Conservation (phyloP, 2,888 invertebrate genomes). For the Hemaris fuciformis region DNA sequence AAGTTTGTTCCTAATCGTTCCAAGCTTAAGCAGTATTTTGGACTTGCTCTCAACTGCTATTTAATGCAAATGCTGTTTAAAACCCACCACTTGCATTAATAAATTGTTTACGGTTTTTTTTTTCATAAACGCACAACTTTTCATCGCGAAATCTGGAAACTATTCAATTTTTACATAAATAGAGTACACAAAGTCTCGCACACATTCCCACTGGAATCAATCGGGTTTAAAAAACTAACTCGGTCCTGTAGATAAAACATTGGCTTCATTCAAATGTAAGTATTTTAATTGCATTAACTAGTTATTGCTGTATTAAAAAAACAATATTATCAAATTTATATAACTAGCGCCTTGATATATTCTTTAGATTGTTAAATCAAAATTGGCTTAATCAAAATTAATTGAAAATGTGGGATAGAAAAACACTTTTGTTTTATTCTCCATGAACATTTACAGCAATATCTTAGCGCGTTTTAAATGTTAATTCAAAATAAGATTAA, state of each 20-base stretch:
- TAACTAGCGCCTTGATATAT: no score
- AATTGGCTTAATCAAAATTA: neutral
- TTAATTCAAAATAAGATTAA: slow-evolving; percentile 62
- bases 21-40: slow-evolving; percentile 27
- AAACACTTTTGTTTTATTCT: neutral
- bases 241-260: no score
- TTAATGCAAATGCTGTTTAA: slow-evolving; percentile 39
- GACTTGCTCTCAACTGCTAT: slow-evolving; percentile 26
- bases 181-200: no score
- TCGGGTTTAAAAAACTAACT: no score
- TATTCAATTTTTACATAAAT: no score
- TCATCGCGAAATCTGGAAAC: neutral
- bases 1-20: slow-evolving; percentile 34
- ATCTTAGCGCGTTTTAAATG: slow-evolving; percentile 45
- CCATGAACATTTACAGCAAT: slow-evolving; percentile 21
- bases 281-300: no score
- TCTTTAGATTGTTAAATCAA: neutral
- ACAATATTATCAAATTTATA: no score
- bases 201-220: no score
- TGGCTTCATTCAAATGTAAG: no score
- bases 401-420: neutral
- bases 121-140: neutral
- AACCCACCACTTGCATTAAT: slow-evolving; percentile 13
- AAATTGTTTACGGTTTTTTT: neutral
- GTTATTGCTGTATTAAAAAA: no score